Evolutionary conservation across 2,888 invertebrate species (phyloP).

Genomic region (Brachyopa scutellaris): DNA sequence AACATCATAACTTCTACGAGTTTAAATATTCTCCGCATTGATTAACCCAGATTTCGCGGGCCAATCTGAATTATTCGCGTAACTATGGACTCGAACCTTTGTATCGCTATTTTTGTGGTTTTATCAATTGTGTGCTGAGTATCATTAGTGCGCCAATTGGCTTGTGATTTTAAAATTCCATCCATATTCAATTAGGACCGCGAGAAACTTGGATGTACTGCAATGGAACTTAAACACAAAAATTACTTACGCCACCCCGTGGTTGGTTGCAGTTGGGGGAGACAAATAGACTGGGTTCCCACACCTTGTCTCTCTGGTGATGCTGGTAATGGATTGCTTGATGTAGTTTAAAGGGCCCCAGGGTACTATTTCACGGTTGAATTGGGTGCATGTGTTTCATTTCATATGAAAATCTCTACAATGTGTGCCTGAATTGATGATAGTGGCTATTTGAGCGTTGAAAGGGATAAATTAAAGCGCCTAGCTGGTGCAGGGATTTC

Average conservation of each 20-base stretch:
- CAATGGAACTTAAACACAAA: constrained; percentile 4
- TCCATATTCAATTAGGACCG: constrained; percentile 59
- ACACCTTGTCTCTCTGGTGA: constrained; percentile 30
- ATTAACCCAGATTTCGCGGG: constrained; percentile 51
- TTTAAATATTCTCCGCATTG: constrained; percentile 40
- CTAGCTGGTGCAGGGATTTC: background rate
- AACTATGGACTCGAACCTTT: background rate
- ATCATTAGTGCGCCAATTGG: constrained; percentile 29
- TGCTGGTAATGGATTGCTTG: constrained; percentile 31
- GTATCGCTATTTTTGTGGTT: constrained; percentile 20
- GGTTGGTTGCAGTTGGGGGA: background rate
- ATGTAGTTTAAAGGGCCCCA: constrained; percentile 1
- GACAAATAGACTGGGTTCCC: constrained; percentile 21
- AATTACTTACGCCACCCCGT: background rate
- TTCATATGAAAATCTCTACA: background rate
- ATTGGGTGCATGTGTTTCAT: background rate
- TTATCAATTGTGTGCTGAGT: constrained; percentile 26
- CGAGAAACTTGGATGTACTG: constrained; percentile 14
- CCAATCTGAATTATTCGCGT: constrained; percentile 21
- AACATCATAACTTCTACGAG: constrained; percentile 5
- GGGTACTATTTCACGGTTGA: constrained; percentile 4
- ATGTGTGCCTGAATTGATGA: background rate
- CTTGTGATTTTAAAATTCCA: constrained; percentile 61
- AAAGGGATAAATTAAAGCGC: constrained; percentile 7
- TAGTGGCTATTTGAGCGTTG: background rate